phyloP scores from a whole-genome alignment of 1,140 invertebrate species.

The Aphidius ervi region DNA sequence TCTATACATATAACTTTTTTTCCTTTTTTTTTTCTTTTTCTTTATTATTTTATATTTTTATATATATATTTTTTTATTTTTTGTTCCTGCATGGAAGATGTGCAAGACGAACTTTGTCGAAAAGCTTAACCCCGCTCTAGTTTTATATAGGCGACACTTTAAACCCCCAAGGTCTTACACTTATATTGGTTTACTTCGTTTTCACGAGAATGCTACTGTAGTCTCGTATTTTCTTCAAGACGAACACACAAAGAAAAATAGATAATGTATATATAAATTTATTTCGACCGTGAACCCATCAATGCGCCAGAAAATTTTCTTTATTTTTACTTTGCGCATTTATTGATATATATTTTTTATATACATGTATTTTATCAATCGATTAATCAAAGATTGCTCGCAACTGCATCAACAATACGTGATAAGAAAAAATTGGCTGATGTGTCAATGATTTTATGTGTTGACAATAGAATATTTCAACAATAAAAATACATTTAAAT shows the following conservation, averaged over 20 bases:
- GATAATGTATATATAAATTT: neutral
- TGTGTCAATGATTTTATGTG: no score
- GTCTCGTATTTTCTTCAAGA: neutral
- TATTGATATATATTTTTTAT: no score
- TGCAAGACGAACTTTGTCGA: slow-evolving; percentile 16
- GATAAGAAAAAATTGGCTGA: no score
- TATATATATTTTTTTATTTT: neutral
- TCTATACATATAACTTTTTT: neutral
- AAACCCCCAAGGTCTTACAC: slow-evolving; percentile 17
- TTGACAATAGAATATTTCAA: no score
- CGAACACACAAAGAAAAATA: neutral
- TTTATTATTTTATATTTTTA: neutral
- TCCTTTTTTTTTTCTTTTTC: neutral
- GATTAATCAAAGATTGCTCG: no score
- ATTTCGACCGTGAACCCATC: neutral
- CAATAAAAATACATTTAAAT: no score
- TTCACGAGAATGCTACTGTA: neutral
- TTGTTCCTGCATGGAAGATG: neutral
- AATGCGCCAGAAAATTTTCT: no score
- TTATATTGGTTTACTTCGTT: slow-evolving; percentile 22
- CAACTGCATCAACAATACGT: no score
- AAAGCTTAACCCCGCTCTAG: slow-evolving; percentile 17
- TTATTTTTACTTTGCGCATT: no score
- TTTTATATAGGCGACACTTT: slow-evolving; percentile 21
- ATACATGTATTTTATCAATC: no score